Conservation (phyloP, 2,113 vertebrate genomes). For the Promerops cafer region DNA sequence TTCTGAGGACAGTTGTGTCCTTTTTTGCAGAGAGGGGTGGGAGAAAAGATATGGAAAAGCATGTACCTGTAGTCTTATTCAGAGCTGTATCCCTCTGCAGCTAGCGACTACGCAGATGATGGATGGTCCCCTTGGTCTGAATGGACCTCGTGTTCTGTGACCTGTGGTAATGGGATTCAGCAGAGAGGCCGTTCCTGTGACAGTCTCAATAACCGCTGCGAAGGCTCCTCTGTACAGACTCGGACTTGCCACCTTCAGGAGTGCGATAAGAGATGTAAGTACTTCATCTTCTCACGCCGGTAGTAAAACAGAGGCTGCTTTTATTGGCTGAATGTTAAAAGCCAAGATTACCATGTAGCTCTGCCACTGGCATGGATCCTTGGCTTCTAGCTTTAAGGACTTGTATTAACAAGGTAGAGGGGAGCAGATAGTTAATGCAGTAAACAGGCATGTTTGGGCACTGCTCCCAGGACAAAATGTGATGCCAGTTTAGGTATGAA, state of each 20-base stretch:
- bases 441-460: background rate
- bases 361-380: background rate
- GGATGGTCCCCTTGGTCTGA: slow-evolving; percentile 98
- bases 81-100: slow-evolving; percentile 49
- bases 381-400: background rate
- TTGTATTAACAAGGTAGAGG: background rate
- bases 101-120: slow-evolving; percentile 82
- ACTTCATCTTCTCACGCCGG: background rate
- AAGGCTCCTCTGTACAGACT: slow-evolving; percentile 96
- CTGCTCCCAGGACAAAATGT: background rate
- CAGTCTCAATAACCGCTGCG: slow-evolving; percentile 93
- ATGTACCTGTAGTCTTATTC: background rate
- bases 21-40: background rate
- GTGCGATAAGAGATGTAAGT: slow-evolving; percentile 98
- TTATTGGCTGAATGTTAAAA: background rate
- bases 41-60: background rate
- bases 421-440: background rate
- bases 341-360: background rate
- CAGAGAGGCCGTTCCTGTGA: slow-evolving; percentile 97
- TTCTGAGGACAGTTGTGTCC: background rate
- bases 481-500: background rate
- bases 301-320: background rate
- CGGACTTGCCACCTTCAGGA: slow-evolving; percentile 93
- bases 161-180: slow-evolving; percentile 93
- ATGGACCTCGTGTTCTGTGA: slow-evolving; percentile 94